Base-by-base conservation (phyloP, 2,113 vertebrate genomes). In the Cairina moschata region DNA sequence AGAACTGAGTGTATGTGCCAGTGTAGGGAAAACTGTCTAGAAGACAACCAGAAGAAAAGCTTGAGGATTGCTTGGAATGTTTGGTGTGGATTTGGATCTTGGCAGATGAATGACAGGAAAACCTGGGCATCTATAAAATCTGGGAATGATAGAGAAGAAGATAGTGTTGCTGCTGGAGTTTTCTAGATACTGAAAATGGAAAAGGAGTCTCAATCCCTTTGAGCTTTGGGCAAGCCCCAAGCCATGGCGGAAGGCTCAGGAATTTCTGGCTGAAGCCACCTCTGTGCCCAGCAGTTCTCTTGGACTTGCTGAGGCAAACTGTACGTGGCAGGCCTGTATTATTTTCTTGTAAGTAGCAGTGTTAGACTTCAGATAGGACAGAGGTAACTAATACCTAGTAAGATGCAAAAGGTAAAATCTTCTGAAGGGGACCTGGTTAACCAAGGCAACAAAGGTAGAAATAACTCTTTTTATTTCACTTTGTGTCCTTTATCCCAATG, bases 111-210 rank as follows among this genome's bases (percentile, higher is more conserved):
- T 69, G 31, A 11, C 17, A 58, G 38, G 36, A 81, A 63, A 28
- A 25, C 28, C 34, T 82, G 0, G 0, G 6, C 6, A 42, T 23
- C 48, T 90, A 42, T 0, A 1, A 82, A 75, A 42, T 79, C 56
- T 46, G 52, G 32, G n/a, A 29, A 63, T 52, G 13, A n/a, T n/a
- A 63, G 40, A 84, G 72, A 74, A 71, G 12, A 28, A 86, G 18
- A 48, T 71, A 48, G 34, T 75, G 11, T 82, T 85, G 31, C 13
- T 67, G 8, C 40, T 82, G 25, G 26, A 62, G 26, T 74, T 90
- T 78, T 54, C 36, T 4, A 16, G 13, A 13, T 28, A 17, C 13
- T 75, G 11, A 6, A 59, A 75, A 11, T 20, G 10, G 28, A 56
- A 75, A 60, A 58, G 28, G 26, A 9, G 1, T 66, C 3, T 59